Conservation (phyloP, 2,113 vertebrate species). For the Datnioides undecimradiatus region DNA sequence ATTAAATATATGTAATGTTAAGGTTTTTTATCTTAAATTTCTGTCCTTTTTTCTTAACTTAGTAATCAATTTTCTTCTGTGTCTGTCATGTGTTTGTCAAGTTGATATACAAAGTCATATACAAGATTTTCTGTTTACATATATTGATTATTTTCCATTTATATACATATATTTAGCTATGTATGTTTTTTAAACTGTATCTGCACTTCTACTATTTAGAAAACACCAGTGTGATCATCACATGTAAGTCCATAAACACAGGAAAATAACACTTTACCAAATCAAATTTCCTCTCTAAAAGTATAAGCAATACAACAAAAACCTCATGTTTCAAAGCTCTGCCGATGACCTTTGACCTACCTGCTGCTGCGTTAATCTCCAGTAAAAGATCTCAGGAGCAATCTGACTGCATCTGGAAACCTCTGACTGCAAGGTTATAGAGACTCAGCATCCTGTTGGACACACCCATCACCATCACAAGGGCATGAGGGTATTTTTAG, state of each 20-base stretch:
- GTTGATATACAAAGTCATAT: neutral
- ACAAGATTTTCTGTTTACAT: neutral
- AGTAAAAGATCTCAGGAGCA: conserved; percentile 16
- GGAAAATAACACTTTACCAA: neutral
- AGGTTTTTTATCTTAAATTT: neutral
- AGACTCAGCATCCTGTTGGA: conserved; percentile 75
- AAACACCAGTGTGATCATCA: neutral
- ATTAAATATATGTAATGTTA: no score
- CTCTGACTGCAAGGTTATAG: conserved; percentile 65
- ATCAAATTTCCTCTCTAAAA: neutral
- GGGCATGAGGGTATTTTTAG: conserved; percentile 78
- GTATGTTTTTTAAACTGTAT: neutral
- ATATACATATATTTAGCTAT: neutral
- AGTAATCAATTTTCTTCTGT: neutral
- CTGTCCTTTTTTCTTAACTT: neutral
- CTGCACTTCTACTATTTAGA: neutral
- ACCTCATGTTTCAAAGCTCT: no score
- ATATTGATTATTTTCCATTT: neutral
- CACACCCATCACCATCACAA: conserved; percentile 79
- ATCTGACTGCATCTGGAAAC: conserved; percentile 51
- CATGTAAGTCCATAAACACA: neutral
- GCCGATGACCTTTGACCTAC: conserved; percentile 37
- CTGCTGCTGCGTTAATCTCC: conserved; percentile 28
- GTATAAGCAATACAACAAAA: neutral
- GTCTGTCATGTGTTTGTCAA: neutral